Evolutionary conservation across 2,888 invertebrate genomes (phyloP), one percentile per base, ranked within the genome.

Genomic region (Caenorhabditis plicata): DNA sequence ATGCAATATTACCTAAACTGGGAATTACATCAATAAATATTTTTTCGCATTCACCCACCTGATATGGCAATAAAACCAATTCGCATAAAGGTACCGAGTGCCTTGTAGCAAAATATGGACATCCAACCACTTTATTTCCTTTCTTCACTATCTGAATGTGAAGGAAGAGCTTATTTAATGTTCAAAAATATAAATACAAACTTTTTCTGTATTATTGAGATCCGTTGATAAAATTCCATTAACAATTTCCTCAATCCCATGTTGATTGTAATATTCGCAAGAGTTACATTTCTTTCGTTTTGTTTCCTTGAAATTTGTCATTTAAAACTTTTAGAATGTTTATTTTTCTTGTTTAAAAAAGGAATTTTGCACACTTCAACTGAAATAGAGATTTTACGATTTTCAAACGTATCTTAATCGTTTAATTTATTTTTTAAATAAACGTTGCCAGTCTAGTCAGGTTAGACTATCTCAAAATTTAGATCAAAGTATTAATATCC

Each of bases 101-200:
- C 74, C 94, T 86, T 1, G 90, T 86, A 0, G 91, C 90, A 83
- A 95, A 98, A 84, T 96, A 98, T 0, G 95, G 91, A 82, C 98
- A 98, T 0, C 90, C 90, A 63, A 88, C 87, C 42, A 88, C 76
- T 60, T 87, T 84, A 75, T 87, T 86, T 0, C 88, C 91, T 71
- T 84, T 84, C n/a, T 57, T 49, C 17, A 58, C 32, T 19, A 77
- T 33, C 52, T 64, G 25, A 20, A 57, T 27, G 9, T 11, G 11
- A 13, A 11, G n/a, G 36, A 11, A 36, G n/a, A 9, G n/a, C 11
- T 9, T 29, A 11, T 29, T 29, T 29, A 9, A 9, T 29, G 11
- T 29, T 29, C 29, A 29, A 29, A 29, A 29, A 29, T 13, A 29
- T 13, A 11, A 19, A 41, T 25, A 13, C 7, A 9, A 41, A 60